Base-by-base conservation (phyloP, 1,140 invertebrate genomes). In the Babylonia areolata region DNA sequence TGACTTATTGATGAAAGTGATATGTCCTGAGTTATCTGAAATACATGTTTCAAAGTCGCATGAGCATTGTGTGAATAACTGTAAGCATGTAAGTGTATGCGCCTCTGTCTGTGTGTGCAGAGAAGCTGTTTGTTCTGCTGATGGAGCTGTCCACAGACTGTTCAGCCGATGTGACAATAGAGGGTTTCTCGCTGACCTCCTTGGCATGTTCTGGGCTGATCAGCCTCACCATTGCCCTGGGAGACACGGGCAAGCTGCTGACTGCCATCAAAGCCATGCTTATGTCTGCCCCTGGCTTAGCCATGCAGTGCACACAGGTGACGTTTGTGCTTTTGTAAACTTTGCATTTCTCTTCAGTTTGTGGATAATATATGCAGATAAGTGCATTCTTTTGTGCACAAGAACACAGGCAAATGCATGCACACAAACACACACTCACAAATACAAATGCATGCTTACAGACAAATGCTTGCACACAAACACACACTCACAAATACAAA, bases 191-290 rank as follows among this genome's bases (percentile, higher is more conserved):
- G 90, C 95, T 98, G 87, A 97, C 97, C 54, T 96, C 97, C 39
- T 96, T 98, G 83, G 97, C 98, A 71, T 98, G 97, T 94, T 97
- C 98, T 3, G 98, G 97, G 92, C 95, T 99, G 1, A 95, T 99
- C 42, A 97, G 97, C 86, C 95, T 99, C 75, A 97, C 97, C 40
- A 97, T 99, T n/a, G 98, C 98, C 1, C 95, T 97, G 85, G 98
- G 98, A 2, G 97, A 99, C 92, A 98, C 98, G n/a, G 97, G 97
- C 46, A 97, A 98, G 92, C 96, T 98, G 89, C 95, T 99, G 0
- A 96, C 96, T 92, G 97, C 98, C 28, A 96, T 98, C 46, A 96
- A 97, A 31, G 97, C 97, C 42, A 95, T 99, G 88, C 95, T 99
- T 23, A 99, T 98, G 97, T 97, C 97, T 87, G 96, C 97, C 12